phyloP scores from a whole-genome alignment of 1,140 invertebrate species.

The Camponotus pennsylvanicus region DNA sequence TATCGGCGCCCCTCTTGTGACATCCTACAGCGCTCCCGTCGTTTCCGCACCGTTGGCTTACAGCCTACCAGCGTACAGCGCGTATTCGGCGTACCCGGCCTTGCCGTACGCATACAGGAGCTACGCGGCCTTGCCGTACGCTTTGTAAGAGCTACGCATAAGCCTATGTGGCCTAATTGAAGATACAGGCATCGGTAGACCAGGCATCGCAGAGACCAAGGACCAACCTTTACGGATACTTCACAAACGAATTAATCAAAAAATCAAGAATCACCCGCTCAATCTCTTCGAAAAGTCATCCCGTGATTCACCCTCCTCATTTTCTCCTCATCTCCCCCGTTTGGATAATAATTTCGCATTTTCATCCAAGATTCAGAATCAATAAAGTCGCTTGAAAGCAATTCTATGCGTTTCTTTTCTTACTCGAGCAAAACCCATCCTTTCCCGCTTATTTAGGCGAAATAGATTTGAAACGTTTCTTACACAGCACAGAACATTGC shows the following conservation, averaged over 20 bases:
- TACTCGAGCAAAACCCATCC: background rate
- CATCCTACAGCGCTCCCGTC: slow-evolving; percentile 65
- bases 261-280: background rate
- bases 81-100: slow-evolving; percentile 62
- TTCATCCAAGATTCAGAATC: slow-evolving; percentile 47
- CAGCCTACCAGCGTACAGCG: slow-evolving; percentile 67
- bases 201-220: slow-evolving; percentile 7
- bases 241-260: slow-evolving; percentile 19
- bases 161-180: slow-evolving; percentile 13
- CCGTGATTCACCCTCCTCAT: background rate
- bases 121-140: background rate
- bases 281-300: slow-evolving; percentile 22
- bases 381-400: slow-evolving; percentile 73
- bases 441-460: background rate
- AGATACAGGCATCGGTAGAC: background rate
- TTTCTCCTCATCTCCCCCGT: slow-evolving; percentile 1
- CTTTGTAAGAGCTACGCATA: no score
- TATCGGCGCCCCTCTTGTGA: slow-evolving; percentile 64
- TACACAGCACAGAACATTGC: no score
- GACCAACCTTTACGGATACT: slow-evolving; percentile 6
- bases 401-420: background rate
- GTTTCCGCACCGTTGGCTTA: slow-evolving; percentile 68
- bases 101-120: slow-evolving; percentile 57
- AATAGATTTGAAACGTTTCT: no score
- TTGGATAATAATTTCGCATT: slow-evolving; percentile 27